These are phyloP conservation scores for Psammodynastes pulverulentus DNA, from an alignment of 2,113 vertebrate species.

Conservation along the genomic window DNA sequence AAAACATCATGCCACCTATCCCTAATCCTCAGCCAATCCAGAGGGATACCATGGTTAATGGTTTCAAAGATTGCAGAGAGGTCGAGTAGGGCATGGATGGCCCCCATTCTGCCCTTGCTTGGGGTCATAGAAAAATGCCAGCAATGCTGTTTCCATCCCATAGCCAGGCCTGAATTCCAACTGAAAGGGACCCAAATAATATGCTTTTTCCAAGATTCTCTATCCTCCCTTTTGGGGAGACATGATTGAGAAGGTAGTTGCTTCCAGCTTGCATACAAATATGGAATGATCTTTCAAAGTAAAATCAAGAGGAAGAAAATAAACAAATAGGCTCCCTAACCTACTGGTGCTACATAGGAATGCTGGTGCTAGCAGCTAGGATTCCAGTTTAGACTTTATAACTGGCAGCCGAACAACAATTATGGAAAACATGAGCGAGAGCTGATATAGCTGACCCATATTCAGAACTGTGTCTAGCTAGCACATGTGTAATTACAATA, in stretches of 20 bases:
- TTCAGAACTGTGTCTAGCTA: neutral
- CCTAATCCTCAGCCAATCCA: no score
- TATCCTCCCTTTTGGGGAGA: no score
- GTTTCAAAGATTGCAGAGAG: no score
- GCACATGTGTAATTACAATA: neutral
- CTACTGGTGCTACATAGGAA: neutral
- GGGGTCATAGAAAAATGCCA: no score
- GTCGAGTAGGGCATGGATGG: no score
- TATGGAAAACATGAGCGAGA: neutral
- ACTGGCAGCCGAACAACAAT: neutral
- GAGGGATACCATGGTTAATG: no score
- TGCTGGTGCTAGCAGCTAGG: neutral
- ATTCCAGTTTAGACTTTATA: neutral
- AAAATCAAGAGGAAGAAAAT: neutral
- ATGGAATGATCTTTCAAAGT: neutral
- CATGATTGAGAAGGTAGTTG: neutral
- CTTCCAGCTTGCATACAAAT: neutral
- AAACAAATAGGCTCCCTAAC: neutral
- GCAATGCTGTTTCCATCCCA: no score
- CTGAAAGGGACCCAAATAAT: no score
- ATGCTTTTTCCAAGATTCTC: no score
- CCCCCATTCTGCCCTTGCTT: no score
- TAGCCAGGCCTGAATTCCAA: no score
- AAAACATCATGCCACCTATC: no score
- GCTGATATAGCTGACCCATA: neutral